Conservation (phyloP, 2,888 invertebrate genomes). For the Portevinia maculata region DNA sequence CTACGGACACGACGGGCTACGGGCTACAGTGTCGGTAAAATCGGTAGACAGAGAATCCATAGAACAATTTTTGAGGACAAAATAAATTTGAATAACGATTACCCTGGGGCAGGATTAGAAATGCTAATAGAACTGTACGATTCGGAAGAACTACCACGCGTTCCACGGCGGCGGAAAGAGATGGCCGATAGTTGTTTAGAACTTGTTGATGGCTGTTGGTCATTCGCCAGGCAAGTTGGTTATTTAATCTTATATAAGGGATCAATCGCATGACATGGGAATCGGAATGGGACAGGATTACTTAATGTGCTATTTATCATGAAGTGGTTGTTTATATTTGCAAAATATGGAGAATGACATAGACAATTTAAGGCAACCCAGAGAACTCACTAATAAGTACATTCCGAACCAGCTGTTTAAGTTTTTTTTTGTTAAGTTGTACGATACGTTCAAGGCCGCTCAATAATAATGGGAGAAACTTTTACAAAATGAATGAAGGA, state of each 20-base stretch:
- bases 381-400: too few relatives aligned
- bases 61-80: constrained; percentile 37
- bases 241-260: constrained; percentile 27
- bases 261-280: background rate
- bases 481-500: too few relatives aligned
- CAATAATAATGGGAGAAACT: too few relatives aligned
- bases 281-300: constrained; percentile 19
- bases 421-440: too few relatives aligned
- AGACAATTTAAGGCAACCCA: too few relatives aligned
- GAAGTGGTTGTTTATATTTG: constrained; percentile 13
- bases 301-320: constrained; percentile 15
- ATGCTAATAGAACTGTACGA: constrained; percentile 40
- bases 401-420: too few relatives aligned
- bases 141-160: constrained; percentile 9
- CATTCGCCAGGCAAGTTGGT: constrained; percentile 23
- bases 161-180: background rate
- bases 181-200: constrained; percentile 6
- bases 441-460: too few relatives aligned
- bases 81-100: constrained; percentile 63
- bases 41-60: constrained; percentile 14
- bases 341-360: too few relatives aligned
- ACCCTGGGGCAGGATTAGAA: constrained; percentile 49
- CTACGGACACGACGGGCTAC: constrained; percentile 8
- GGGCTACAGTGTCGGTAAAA: constrained; percentile 37
- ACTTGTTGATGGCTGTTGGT: constrained; percentile 18